Evolutionary conservation across 2,888 invertebrate species (phyloP).

Genomic region (Antitype chi): DNA sequence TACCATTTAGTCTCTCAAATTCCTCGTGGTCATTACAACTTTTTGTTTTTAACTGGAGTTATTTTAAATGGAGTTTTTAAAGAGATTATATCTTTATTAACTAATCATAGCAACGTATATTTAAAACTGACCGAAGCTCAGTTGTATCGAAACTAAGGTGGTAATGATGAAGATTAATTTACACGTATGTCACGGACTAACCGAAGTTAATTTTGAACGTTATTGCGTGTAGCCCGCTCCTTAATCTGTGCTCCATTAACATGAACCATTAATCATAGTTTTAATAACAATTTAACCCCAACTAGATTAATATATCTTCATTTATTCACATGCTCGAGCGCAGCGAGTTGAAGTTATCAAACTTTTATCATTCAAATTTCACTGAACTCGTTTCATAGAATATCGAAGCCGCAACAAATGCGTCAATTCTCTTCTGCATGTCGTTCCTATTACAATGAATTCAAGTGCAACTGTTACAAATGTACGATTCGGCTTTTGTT

Average conservation of each 20-base stretch:
- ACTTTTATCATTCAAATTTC: slow-evolving; percentile 89
- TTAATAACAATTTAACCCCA: slow-evolving; percentile 91
- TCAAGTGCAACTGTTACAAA: slow-evolving; percentile 87
- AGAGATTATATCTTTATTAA: slow-evolving; percentile 70
- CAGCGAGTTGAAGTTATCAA: slow-evolving; percentile 74
- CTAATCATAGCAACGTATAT: slow-evolving; percentile 71
- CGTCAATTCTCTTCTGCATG: slow-evolving; percentile 72
- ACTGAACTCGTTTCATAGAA: slow-evolving; percentile 77
- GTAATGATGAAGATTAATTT: slow-evolving; percentile 88
- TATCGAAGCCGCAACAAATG: slow-evolving; percentile 85
- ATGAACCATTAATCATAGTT: slow-evolving; percentile 89
- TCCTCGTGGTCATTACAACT: slow-evolving; percentile 34
- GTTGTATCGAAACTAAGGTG: slow-evolving; percentile 78
- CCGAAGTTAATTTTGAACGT: slow-evolving; percentile 84
- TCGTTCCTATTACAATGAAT: slow-evolving; percentile 76
- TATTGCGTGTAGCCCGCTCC: slow-evolving; percentile 86
- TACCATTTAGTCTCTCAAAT: slow-evolving; percentile 35
- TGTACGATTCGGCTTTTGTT: slow-evolving; percentile 85
- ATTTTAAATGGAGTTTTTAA: slow-evolving; percentile 53
- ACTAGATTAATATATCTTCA: slow-evolving; percentile 90
- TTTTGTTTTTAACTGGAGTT: slow-evolving; percentile 42
- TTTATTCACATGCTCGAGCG: slow-evolving; percentile 82
- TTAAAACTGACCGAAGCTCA: slow-evolving; percentile 65
- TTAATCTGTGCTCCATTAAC: slow-evolving; percentile 89
- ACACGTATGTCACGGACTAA: slow-evolving; percentile 83